These are phyloP conservation scores for Sympetrum striolatum DNA, from an alignment of 2,888 invertebrate species.

Conservation along the genomic window DNA sequence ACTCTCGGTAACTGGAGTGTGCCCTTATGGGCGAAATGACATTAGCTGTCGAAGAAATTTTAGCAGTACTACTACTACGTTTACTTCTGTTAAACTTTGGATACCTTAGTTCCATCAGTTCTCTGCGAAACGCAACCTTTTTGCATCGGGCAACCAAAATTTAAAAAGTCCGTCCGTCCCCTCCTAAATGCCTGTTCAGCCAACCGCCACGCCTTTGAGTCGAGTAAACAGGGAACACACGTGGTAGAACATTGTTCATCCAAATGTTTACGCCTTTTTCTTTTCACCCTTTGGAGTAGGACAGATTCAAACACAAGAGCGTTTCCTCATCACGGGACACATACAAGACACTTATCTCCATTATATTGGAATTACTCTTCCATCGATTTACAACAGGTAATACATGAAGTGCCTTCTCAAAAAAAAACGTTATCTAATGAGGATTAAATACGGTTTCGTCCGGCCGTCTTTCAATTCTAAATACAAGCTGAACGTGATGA, in stretches of 20 bases:
- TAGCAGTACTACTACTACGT: no score
- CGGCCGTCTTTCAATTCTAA: no score
- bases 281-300: neutral
- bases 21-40: no score
- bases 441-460: no score
- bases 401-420: no score
- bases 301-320: neutral
- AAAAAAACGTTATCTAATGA: no score
- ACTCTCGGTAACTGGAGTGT: no score
- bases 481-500: no score
- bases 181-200: neutral
- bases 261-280: neutral
- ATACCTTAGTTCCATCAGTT: neutral
- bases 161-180: neutral
- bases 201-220: neutral
- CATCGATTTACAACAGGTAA: neutral
- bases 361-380: neutral
- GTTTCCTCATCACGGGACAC: neutral
- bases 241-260: slow-evolving; percentile 30
- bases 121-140: neutral
- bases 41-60: no score
- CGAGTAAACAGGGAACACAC: neutral
- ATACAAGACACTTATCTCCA: neutral
- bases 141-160: neutral
- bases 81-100: neutral